These are phyloP conservation scores for Emberiza fucata DNA, from an alignment of 2,113 vertebrate genomes.

Conservation along the genomic window DNA sequence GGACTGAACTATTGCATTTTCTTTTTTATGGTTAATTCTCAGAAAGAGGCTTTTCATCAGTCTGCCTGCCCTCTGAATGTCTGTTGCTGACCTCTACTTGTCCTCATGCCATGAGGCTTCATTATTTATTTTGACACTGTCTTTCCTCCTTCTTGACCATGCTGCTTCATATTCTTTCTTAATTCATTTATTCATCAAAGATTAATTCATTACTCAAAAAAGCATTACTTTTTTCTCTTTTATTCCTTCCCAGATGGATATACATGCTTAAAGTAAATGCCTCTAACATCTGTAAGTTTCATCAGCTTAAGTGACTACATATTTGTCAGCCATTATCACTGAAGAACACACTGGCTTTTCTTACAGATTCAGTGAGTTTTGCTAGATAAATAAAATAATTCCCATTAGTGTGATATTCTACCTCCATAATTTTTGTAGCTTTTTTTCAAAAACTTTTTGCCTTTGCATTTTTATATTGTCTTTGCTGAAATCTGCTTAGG, in stretches of 20 bases:
- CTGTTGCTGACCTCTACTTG: slow-evolving; percentile 25
- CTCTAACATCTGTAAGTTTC: neutral
- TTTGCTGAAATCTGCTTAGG: neutral
- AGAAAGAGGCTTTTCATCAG: slow-evolving; percentile 34
- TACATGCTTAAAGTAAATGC: neutral
- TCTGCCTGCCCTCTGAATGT: neutral
- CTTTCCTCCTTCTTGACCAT: neutral
- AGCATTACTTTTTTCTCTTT: neutral
- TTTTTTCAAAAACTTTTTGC: neutral
- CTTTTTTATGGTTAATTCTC: slow-evolving; percentile 39
- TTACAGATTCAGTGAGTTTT: neutral
- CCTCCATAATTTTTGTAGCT: neutral
- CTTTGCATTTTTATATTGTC: neutral
- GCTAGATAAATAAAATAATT: neutral
- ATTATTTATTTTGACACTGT: slow-evolving; percentile 26
- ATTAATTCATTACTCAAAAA: neutral
- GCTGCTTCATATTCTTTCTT: neutral
- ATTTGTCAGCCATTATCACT: neutral
- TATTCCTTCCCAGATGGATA: neutral
- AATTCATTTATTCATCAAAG: neutral
- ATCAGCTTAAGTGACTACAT: neutral
- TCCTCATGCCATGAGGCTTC: neutral
- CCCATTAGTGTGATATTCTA: neutral
- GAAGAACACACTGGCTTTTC: neutral
- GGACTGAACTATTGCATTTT: slow-evolving; percentile 16